Base-by-base conservation (phyloP, 2,113 vertebrate species). In the Rhinopomastus cyanomelas region DNA sequence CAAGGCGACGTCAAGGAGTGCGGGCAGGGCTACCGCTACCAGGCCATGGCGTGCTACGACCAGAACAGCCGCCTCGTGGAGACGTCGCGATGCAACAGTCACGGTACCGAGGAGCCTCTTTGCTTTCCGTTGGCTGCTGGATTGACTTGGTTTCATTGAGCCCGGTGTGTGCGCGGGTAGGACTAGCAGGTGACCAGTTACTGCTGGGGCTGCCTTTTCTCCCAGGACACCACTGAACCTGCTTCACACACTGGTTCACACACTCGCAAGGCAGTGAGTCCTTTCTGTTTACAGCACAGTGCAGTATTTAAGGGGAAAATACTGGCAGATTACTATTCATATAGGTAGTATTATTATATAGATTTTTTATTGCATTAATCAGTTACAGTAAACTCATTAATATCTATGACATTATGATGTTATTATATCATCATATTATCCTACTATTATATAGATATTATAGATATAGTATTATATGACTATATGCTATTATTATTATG, bases 1-100 rank as follows among this genome's bases (percentile, higher is more conserved):
- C 98, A 98, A 96, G 98, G 98, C 64, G 99, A 99, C 13, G 36
- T 97, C 59, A 99, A 98, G 90, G 98, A 99, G 67, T 99, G 99
- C 26, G 99, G 99, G 5, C 98, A 99, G 97, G 99, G 99, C 27
- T 99, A 99, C 85, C 98, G 99, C 42, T 99, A 98, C 96, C 99
- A 99, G 96, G 98, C 99, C 71, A 98, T 99, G 98, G 99, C 98
- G 1, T 99, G 99, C 93, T 99, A 99, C 7, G 98, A 99, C 95
- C 99, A 99, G 68, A 98, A 99, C 65, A 98, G 96, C 89, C 94
- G 98, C 27, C 98, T 99, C 6, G 99, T 99, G 97, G 98, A 99
- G 96, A 99, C 99, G 0, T 97, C 96, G 0, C 97, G 99, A 56
- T 99, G 99, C 96, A 99, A 99, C 98, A 99, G 99, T 79, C 99